Evolutionary conservation across 2,113 vertebrate species (phyloP), one percentile per base, ranked within the genome.

Genomic region (Hymenochirus boettgeri): DNA sequence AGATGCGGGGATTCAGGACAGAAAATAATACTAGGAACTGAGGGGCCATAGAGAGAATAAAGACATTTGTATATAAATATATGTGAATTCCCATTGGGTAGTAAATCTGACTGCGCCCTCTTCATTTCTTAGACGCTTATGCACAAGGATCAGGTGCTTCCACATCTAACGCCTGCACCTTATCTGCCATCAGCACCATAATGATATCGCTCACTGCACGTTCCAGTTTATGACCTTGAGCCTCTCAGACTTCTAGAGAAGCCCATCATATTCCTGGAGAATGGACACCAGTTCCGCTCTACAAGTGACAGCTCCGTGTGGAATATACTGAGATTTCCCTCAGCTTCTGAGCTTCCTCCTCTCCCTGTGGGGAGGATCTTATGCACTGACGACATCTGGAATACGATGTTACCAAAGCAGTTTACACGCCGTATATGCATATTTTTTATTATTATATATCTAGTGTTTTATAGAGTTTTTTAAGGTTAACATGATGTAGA

Each of bases 381-480:
- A 67, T 88, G 90, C 87, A 89, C 89, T 81, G 88, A 89, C 90
- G 88, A 91, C 87, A 89, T 94, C 91, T 87, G 90, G 88, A 92
- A 93, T 86, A 92, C 15, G 91, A 93, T 93, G 91, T 97, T 94
- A 98, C 95, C 96, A 98, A 99, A 99, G 95, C 92, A 93, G 94
- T 94, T 96, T 96, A 94, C 90, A 94, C 88, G 90, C 92, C 91
- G 92, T 93, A 92, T 93, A 93, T 96, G 93, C 93, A 95, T 97
- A 90, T 93, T 96, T 95, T 95, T 93, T 97, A 96, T 92, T 89
- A 90, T 92, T 89, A 90, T 90, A 92, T 91, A 89, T 88, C 89
- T 89, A 93, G 92, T 90, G 94, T 95, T 92, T 93, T 93, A 91
- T 93, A 93, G 87, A 87, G 85, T 91, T 91, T 89, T 88, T 85